Conservation (phyloP, 2,797 vertebrate species). For the Catharus ustulatus region DNA sequence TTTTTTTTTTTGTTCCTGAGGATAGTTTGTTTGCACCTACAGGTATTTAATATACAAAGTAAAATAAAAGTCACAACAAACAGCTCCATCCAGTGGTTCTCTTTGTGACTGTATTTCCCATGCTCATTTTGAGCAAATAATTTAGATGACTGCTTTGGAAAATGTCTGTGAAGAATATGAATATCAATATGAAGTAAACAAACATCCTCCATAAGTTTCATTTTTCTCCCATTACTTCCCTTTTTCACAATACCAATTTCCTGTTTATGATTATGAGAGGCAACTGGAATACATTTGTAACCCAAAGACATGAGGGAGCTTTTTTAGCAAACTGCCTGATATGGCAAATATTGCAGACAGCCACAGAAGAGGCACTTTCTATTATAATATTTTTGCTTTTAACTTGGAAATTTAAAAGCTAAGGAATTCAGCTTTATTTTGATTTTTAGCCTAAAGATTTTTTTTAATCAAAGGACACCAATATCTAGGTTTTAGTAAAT, state of each 20-base stretch:
- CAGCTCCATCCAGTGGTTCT: constrained; percentile 64
- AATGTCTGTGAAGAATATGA: not conserved
- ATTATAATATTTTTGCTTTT: constrained; percentile 42
- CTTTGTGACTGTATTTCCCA: not conserved
- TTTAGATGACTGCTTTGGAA: not conserved
- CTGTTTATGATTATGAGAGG: not conserved
- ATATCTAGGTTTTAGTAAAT: constrained; percentile 43
- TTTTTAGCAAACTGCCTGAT: not conserved
- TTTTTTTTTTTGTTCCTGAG: too few species aligned
- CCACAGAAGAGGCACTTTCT: not conserved
- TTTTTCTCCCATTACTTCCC: not conserved
- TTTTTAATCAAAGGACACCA: constrained; percentile 42
- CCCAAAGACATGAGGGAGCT: not conserved
- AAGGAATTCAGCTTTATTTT: constrained; percentile 36
- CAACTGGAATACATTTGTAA: not conserved
- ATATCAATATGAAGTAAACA: not conserved
- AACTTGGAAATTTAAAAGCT: constrained; percentile 38
- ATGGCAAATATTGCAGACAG: not conserved
- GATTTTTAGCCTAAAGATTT: not conserved
- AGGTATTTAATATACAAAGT: not conserved
- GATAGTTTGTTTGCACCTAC: not conserved
- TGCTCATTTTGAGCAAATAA: not conserved
- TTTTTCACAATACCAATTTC: not conserved
- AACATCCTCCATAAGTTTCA: not conserved
- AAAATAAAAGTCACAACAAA: constrained; percentile 35